A percentile compares a stretch with the other conserved stretches of the same genome.
phyloP scores from a whole-genome alignment of 1,140 invertebrate genomes.

The Centruroides vittatus region DNA sequence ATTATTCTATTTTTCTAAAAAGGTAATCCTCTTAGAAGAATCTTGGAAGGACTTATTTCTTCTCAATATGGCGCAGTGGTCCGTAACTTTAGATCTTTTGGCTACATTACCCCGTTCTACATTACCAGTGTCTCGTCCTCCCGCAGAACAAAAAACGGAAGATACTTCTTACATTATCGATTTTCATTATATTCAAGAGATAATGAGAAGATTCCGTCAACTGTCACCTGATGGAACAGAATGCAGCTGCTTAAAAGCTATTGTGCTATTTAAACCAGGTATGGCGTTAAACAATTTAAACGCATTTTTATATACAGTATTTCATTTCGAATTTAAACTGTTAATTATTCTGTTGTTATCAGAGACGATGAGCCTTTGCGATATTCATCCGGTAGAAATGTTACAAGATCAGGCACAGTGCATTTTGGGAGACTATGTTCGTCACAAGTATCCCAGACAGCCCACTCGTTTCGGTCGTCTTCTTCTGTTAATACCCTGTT shows the following conservation, averaged over 20 bases:
- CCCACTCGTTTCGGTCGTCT: slow-evolving; percentile 60
- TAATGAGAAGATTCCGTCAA: slow-evolving; percentile 54
- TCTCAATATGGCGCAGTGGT: slow-evolving; percentile 70
- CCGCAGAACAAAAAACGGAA: not conserved
- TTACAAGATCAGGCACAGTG: slow-evolving; percentile 72
- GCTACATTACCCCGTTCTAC: slow-evolving; percentile 34
- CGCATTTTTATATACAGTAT: too few species aligned
- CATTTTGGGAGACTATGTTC: slow-evolving; percentile 57
- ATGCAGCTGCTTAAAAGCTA: slow-evolving; percentile 68
- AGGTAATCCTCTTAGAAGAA: slow-evolving; percentile 62
- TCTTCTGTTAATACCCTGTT: slow-evolving; percentile 54
- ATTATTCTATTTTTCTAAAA: not conserved
- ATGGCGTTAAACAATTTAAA: not conserved
- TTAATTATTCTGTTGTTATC: not conserved
- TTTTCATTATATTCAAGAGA: slow-evolving; percentile 58
- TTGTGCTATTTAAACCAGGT: slow-evolving; percentile 69
- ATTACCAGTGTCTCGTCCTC: slow-evolving; percentile 4
- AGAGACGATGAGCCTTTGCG: slow-evolving; percentile 36
- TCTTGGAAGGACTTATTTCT: slow-evolving; percentile 88
- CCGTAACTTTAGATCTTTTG: slow-evolving; percentile 56
- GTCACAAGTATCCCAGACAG: slow-evolving; percentile 49
- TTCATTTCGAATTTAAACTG: too few species aligned
- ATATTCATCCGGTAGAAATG: slow-evolving; percentile 48
- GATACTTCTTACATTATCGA: slow-evolving; percentile 33
- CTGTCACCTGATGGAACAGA: slow-evolving; percentile 69